Conservation (phyloP, 2,888 invertebrate species). For the Pandemis corylana region DNA sequence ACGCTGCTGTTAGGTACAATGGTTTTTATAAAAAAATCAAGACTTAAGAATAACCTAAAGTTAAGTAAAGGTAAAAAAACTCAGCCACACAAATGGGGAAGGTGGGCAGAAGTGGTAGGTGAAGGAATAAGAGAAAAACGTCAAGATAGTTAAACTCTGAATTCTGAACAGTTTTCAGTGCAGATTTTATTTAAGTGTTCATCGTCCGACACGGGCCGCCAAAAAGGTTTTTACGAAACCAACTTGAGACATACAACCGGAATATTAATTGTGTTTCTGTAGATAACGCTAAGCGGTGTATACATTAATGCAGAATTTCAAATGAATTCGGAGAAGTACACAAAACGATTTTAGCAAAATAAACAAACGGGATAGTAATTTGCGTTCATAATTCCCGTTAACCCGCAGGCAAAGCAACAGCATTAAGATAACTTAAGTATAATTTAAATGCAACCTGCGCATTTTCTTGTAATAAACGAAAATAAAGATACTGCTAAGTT, state of each 20-base stretch:
- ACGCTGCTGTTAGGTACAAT: too few species aligned
- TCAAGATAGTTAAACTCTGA: too few species aligned
- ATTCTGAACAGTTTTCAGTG: neutral
- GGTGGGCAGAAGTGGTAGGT: too few species aligned
- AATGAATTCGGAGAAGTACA: neutral
- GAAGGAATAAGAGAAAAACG: too few species aligned
- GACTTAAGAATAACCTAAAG: too few species aligned
- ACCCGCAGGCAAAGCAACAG: neutral
- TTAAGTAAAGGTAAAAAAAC: too few species aligned
- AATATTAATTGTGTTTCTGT: constrained; percentile 1
- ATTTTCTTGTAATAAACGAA: neutral
- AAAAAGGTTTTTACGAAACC: neutral
- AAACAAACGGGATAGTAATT: neutral
- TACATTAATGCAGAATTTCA: constrained; percentile 11
- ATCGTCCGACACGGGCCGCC: too few species aligned
- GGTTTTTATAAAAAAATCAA: too few species aligned
- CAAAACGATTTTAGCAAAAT: neutral
- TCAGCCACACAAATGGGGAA: too few species aligned
- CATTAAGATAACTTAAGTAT: neutral
- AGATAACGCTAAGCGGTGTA: constrained; percentile 13
- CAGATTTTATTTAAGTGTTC: neutral
- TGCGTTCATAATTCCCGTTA: neutral
- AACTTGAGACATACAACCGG: neutral
- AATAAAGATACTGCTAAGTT: too few species aligned
- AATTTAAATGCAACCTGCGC: neutral